Evolutionary conservation across 2,888 invertebrate species (phyloP), one percentile per base, ranked within the genome.

Genomic region (Monoplex corrugatus): DNA sequence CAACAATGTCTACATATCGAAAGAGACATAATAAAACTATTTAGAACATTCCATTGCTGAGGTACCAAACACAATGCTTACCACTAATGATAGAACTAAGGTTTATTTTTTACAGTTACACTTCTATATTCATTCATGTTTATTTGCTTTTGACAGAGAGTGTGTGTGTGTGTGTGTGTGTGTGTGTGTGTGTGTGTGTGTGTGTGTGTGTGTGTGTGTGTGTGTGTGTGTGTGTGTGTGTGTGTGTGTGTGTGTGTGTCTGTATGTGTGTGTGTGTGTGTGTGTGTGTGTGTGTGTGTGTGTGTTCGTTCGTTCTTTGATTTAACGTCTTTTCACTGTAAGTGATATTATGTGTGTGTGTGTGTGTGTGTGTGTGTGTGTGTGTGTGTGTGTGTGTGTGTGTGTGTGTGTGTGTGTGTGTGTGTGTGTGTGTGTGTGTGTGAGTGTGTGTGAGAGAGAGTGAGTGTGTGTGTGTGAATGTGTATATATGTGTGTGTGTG

Each of bases 131-230:
- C n/a, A n/a, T 68, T 23, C n/a, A 28, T 68, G 68, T 28, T 8
- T 68, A n/a, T 28, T 8, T 68, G 23, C n/a, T 8, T 68, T 23
- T 23, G 68, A n/a, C 5, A 40, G 40, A 16, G 80, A 23, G 44
- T 82, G 44, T 82, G 44, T 82, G 82, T 82, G 82, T 44, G 45
- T 82, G 43, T 45, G 82, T 82, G 82, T 82, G 82, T 45, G 82
- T 82, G 82, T 82, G 82, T 44, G 82, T 82, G 82, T 82, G 43
- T 82, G 80, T 16, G 80, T 80, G 43, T 19, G 45, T 82, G 82
- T 32, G 45, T 44, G 82, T 32, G 82, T 82, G 82, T 32, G 44
- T 45, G 82, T 43, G 10, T 80, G 5, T 28, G 68, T 68, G 82
- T 63, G 63, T 63, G 23, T 63, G 63, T 63, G 23, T 63, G 63